Conservation (phyloP, 2,888 invertebrate genomes). For the Camponotus fellah region DNA sequence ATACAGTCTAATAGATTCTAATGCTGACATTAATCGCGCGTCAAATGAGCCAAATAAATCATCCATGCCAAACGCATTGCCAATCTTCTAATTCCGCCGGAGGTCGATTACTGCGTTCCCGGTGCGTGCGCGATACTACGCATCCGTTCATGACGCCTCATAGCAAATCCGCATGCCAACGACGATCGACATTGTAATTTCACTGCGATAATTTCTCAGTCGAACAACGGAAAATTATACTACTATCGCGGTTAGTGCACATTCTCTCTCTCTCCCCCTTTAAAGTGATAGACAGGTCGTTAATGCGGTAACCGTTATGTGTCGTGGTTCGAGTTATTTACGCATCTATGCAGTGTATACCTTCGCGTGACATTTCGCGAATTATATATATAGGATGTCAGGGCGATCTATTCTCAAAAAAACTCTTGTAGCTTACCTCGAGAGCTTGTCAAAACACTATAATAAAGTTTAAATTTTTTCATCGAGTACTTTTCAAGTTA, state of each 20-base stretch:
- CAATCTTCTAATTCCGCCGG: conserved; percentile 41
- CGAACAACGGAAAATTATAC: conserved; percentile 57
- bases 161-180: conserved; percentile 45
- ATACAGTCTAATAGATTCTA: no score
- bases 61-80: neutral
- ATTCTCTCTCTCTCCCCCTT: conserved; percentile 54
- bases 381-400: neutral
- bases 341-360: conserved; percentile 54
- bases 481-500: no score
- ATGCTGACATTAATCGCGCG: neutral
- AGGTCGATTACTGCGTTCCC: conserved; percentile 24
- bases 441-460: no score
- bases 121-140: conserved; percentile 4
- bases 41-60: neutral
- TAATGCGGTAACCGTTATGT: conserved; percentile 70
- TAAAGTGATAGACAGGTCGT: conserved; percentile 71
- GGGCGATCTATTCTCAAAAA: no score
- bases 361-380: conserved; percentile 19
- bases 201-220: conserved; percentile 52
- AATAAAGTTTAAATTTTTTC: no score
- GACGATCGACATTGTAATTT: conserved; percentile 57
- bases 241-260: conserved; percentile 47
- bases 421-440: no score
- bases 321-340: conserved; percentile 72
- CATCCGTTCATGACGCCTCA: conserved; percentile 11